These are phyloP conservation scores for Synanthedon formicaeformis DNA, from an alignment of 2,888 invertebrate species.

Conservation along the genomic window DNA sequence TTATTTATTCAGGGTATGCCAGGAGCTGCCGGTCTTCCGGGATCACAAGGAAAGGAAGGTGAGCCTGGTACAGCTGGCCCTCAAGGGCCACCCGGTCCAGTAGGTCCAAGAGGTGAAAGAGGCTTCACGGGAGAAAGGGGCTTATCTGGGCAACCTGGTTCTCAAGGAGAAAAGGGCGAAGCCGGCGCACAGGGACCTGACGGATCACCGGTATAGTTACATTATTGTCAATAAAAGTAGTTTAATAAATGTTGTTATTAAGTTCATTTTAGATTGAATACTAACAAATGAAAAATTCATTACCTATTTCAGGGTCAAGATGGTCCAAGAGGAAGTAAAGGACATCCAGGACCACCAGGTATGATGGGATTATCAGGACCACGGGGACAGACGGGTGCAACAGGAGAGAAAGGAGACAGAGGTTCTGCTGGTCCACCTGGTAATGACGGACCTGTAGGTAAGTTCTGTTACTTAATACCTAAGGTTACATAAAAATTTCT, in stretches of 20 bases:
- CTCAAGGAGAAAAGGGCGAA: constrained; percentile 74
- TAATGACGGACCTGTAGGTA: constrained; percentile 81
- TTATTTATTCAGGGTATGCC: constrained; percentile 73
- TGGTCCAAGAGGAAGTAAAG: constrained; percentile 77
- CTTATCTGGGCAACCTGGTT: constrained; percentile 75
- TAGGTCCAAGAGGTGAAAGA: constrained; percentile 74
- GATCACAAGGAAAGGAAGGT: constrained; percentile 84
- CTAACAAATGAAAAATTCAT: background rate
- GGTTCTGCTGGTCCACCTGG: constrained; percentile 77
- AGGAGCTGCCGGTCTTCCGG: constrained; percentile 79
- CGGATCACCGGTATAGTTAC: constrained; percentile 72
- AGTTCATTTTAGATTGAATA: too few species aligned
- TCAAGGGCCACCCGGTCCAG: constrained; percentile 69
- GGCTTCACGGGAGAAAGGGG: constrained; percentile 85
- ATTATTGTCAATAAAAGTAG: background rate
- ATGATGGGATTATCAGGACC: constrained; percentile 78
- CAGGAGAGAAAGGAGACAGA: constrained; percentile 83
- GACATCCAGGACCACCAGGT: constrained; percentile 78
- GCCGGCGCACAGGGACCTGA: constrained; percentile 76
- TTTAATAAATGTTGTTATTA: too few species aligned
- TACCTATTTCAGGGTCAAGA: constrained; percentile 67
- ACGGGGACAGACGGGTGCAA: constrained; percentile 74
- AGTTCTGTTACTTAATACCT: background rate
- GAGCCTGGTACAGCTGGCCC: constrained; percentile 79
- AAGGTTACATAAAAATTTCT: background rate